A percentile compares a stretch with the other conserved stretches of the same genome.
phyloP scores from a whole-genome alignment of 2,888 invertebrate species.

The Crematogaster levior region DNA sequence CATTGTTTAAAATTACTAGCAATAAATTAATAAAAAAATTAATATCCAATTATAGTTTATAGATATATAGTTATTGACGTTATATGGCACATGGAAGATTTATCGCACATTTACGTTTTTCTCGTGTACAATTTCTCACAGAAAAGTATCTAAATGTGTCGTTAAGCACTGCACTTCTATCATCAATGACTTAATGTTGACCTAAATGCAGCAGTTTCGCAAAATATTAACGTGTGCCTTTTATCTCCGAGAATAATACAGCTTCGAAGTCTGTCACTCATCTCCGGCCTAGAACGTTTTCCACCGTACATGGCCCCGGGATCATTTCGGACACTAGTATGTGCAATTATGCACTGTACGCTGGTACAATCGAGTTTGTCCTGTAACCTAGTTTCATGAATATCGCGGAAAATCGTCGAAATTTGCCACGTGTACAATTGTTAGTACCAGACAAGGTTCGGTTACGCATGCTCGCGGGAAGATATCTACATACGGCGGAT shows the following conservation, averaged over 20 bases:
- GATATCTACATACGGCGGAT: constrained; percentile 27
- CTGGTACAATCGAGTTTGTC: constrained; percentile 58
- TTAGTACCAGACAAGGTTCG: constrained; percentile 16
- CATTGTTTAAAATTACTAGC: neutral
- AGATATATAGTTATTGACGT: neutral
- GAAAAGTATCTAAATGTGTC: neutral
- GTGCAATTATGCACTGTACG: constrained; percentile 67
- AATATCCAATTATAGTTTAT: neutral
- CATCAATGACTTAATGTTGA: constrained; percentile 6
- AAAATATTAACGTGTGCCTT: constrained; percentile 8
- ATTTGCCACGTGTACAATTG: constrained; percentile 44
- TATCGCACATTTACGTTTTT: neutral
- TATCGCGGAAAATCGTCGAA: constrained; percentile 65
- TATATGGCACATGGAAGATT: neutral
- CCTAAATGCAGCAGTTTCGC: neutral
- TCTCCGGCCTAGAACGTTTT: constrained; percentile 24
- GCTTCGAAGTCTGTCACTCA: neutral
- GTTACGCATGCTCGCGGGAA: constrained; percentile 44
- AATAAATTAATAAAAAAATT: neutral
- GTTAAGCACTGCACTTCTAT: neutral
- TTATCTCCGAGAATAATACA: constrained; percentile 42
- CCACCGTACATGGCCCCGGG: constrained; percentile 45
- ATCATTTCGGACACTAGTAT: constrained; percentile 56
- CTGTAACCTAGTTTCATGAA: constrained; percentile 64
- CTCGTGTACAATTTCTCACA: neutral